phyloP scores from a whole-genome alignment of 2,797 vertebrate species.

The Pseudochirops cupreus region DNA sequence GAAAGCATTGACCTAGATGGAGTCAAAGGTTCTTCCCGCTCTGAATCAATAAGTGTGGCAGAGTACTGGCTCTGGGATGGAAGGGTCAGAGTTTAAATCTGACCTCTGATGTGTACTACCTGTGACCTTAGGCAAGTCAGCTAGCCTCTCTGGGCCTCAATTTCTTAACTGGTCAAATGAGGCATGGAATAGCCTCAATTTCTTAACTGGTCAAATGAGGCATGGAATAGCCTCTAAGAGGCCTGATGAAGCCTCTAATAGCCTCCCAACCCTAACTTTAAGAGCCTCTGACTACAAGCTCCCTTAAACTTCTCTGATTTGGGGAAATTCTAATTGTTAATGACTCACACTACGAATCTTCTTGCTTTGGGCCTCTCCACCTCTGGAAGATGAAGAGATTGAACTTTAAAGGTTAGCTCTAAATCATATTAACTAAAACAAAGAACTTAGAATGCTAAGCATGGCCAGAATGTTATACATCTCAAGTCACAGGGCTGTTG shows the following conservation, averaged over 20 bases:
- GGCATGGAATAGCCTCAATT: no score
- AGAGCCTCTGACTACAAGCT: not conserved
- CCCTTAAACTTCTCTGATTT: not conserved
- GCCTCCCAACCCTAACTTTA: not conserved
- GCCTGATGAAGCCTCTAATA: no score
- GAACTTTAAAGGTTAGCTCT: not conserved
- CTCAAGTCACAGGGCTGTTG: not conserved
- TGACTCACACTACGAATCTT: not conserved
- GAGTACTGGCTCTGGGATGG: not conserved
- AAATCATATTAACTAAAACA: not conserved
- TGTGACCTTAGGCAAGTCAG: not conserved
- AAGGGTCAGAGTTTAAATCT: not conserved
- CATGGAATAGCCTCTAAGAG: not conserved
- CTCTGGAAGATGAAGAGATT: not conserved
- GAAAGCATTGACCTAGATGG: not conserved
- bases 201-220: not conserved
- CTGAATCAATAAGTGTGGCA: not conserved
- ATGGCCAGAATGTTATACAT: not conserved
- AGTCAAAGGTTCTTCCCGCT: not conserved
- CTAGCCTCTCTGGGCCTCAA: not conserved
- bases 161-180: not conserved
- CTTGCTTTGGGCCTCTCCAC: not conserved
- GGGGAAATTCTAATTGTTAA: not conserved
- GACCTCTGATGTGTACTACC: not conserved
- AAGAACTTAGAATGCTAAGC: not conserved